Base-by-base conservation (phyloP, 2,797 vertebrate species). In the Menidia menidia region DNA sequence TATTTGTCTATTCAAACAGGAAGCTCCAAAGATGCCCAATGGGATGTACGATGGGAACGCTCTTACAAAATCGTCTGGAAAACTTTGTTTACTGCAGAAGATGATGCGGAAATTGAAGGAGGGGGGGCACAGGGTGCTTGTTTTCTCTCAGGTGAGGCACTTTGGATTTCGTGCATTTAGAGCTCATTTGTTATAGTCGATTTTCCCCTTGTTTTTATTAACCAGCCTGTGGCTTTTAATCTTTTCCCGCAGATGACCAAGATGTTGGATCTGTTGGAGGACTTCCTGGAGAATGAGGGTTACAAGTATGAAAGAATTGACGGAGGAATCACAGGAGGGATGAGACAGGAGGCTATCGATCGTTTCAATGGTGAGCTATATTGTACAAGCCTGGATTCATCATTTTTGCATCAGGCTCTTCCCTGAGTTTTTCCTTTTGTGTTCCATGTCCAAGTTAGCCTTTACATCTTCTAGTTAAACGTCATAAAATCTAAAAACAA, bases 331-430 rank as follows among this genome's bases (percentile, higher is more conserved):
- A 99, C 98, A 0, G 98, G 98, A 66, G 96, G 96, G 68, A 97
- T 99, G 97, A 96, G 98, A 51, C 98, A 99, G 75, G 98, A 99
- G 79, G 97, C 98, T n/a, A 99, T 99, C 19, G 97, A 99, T 83
- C 96, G 97, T 25, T 99, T 99, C 88, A 99, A 99, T 61, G 97
- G 98, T 95, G 50, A 89, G 73, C 11, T 31, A 14, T 30, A 13
- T 25, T 1, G 9, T 11, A 39, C 3, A 4, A 19, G 14, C 8
- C 11, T 10, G n/a, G n/a, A 19, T 50, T 9, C 11, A 10, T 50
- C 47, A 6, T 50, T 50, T 18, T 25, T 18, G 3, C 19, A 25
- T 30, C 48, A 10, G 1, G 19, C 7, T 18, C 18, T 30, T 30
- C 14, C 7, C 13, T 15, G 4, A 5, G 45, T 47, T 51, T 10